Base-by-base conservation (phyloP, 2,797 vertebrate species). In the Lepilemur ruficaudatus region DNA sequence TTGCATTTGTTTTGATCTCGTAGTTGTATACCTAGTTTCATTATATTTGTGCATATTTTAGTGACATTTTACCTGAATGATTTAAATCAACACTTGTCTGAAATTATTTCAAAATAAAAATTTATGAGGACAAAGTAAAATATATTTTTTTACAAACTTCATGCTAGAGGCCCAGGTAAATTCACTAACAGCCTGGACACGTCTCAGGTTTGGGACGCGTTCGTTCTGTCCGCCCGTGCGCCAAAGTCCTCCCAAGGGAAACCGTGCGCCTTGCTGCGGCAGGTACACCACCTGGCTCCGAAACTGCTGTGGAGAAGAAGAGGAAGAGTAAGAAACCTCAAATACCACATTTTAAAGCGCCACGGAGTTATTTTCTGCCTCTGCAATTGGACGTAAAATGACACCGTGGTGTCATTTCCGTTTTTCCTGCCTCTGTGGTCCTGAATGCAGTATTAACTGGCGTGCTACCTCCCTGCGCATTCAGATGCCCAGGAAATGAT, bases 271-370 rank as follows among this genome's bases (percentile, higher is more conserved):
- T 93, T 0, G 0, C 1, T 7, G 61, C 12, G 0, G 30, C 91
- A 80, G 88, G 28, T 28, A 28, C 10, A 12, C 57, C 70, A 0
- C 22, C 32, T 7, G 81, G 57, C 72, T 38, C 63, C 85, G 75
- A 32, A 23, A 17, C 95, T 8, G 76, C 84, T 11, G 0, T 14
- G 17, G 67, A 32, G 41, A 7, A 89, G 61, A 79, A 72, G 41
- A 22, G 72, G 90, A 46, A 61, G 57, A 65, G 75, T 50, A n/a
- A 50, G 79, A 73, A 52, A 81, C 61, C 83, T 55, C 93, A 81
- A 15, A 63, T 2, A 10, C 57, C 67, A 9, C 52, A 5, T 59
- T 23, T 41, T 55, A 38, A 70, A 91, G 82, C 50, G 59, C 63
- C 38, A 3, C 43, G 17, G 79, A 57, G 70, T 22, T 79, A 50